phyloP scores from a whole-genome alignment of 2,113 vertebrate species.

The Embiotoca jacksoni region DNA sequence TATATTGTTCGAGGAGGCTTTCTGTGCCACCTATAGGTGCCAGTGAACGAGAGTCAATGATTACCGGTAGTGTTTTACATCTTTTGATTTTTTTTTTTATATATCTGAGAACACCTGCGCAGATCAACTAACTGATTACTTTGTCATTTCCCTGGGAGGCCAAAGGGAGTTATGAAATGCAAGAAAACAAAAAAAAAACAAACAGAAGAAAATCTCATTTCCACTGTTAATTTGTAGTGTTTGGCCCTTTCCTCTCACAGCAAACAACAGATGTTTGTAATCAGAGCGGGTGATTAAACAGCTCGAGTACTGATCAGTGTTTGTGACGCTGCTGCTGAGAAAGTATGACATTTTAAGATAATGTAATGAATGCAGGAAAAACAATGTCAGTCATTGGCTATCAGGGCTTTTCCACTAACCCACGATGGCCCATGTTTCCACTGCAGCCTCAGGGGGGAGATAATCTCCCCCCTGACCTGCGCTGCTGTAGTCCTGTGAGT shows the following conservation, averaged over 20 bases:
- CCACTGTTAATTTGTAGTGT: background rate
- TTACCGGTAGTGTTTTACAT: background rate
- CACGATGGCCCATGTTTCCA: too few species aligned
- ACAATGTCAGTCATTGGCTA: background rate
- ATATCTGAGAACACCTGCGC: background rate
- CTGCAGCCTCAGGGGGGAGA: too few species aligned
- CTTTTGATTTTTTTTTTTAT: background rate
- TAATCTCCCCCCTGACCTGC: too few species aligned
- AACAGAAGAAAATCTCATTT: background rate
- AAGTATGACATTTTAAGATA: slow-evolving; percentile 16
- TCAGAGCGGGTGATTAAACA: slow-evolving; percentile 25
- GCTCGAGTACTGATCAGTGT: slow-evolving; percentile 17
- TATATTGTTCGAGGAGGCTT: background rate
- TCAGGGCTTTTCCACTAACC: too few species aligned
- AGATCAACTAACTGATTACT: background rate
- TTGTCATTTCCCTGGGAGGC: background rate
- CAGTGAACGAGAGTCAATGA: background rate
- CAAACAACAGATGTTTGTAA: slow-evolving; percentile 35
- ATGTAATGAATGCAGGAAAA: slow-evolving; percentile 14
- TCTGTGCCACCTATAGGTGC: background rate
- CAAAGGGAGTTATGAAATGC: background rate
- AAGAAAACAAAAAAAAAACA: slow-evolving; percentile 5
- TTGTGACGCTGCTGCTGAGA: background rate
- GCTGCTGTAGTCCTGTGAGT: too few species aligned
- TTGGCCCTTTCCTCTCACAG: background rate